phyloP scores from a whole-genome alignment of 2,113 vertebrate species.

The Psilopsiagon aymara region DNA sequence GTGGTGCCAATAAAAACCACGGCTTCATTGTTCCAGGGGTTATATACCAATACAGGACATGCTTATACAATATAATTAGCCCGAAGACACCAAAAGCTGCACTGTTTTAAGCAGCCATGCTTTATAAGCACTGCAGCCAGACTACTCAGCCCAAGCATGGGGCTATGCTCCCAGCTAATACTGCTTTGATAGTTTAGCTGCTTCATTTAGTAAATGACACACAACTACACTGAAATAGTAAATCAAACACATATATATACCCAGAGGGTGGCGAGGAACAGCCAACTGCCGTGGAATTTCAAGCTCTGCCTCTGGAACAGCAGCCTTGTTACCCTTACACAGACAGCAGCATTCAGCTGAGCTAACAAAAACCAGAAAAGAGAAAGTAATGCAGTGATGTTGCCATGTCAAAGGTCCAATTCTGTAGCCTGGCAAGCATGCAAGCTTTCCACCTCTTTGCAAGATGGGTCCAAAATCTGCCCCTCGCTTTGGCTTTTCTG shows the following conservation, averaged over 20 bases:
- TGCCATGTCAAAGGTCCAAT: neutral
- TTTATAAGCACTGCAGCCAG: neutral
- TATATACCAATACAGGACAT: neutral
- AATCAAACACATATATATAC: neutral
- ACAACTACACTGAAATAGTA: neutral
- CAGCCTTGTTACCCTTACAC: neutral
- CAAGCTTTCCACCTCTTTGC: neutral
- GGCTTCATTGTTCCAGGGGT: neutral
- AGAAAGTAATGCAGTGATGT: neutral
- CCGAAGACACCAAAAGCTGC: neutral
- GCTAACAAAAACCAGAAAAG: neutral
- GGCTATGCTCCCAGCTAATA: neutral
- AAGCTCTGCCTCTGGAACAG: neutral
- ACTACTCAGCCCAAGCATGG: neutral
- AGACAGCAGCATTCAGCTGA: neutral
- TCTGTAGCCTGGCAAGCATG: neutral
- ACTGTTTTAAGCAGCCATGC: neutral
- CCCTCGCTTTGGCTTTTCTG: neutral
- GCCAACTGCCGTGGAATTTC: neutral
- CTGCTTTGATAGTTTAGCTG: neutral
- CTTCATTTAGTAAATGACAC: neutral
- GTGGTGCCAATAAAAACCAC: accelerated
- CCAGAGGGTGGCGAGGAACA: neutral
- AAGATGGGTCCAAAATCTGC: neutral
- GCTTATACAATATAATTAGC: neutral